phyloP scores from a whole-genome alignment of 2,113 vertebrate genomes.

The Balaenoptera acutorostrata region DNA sequence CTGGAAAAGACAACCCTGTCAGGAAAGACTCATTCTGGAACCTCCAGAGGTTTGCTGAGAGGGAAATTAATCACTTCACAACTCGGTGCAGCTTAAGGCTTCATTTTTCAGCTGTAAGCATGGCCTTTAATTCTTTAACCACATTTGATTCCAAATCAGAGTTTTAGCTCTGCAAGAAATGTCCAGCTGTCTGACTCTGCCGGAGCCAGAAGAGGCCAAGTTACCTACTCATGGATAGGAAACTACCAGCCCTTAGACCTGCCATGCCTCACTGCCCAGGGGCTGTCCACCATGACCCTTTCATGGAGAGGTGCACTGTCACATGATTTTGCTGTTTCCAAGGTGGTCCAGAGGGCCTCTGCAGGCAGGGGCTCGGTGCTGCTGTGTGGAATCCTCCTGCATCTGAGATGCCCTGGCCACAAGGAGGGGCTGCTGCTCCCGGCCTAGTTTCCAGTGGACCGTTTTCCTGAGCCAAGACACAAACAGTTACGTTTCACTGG shows the following conservation, averaged over 20 bases:
- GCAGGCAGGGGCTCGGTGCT: conserved; percentile 28
- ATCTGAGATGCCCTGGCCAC: conserved; percentile 34
- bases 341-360: background rate
- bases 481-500: background rate
- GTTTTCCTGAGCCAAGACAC: conserved; percentile 78
- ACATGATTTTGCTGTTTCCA: background rate
- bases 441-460: conserved; percentile 81
- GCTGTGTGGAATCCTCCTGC: conserved; percentile 23
- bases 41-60: background rate
- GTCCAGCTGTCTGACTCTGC: background rate
- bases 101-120: conserved; percentile 46
- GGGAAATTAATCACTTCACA: conserved; percentile 19
- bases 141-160: conserved; percentile 55
- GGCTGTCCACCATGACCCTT: background rate
- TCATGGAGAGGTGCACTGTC: background rate
- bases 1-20: background rate
- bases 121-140: conserved; percentile 63
- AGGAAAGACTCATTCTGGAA: conserved; percentile 1
- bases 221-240: conserved; percentile 43
- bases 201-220: background rate
- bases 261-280: background rate
- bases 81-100: conserved; percentile 56
- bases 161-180: conserved; percentile 38
- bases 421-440: background rate
- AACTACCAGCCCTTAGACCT: background rate